Base-by-base conservation (phyloP, 2,113 vertebrate genomes). In the Lethenteron reissneri region DNA sequence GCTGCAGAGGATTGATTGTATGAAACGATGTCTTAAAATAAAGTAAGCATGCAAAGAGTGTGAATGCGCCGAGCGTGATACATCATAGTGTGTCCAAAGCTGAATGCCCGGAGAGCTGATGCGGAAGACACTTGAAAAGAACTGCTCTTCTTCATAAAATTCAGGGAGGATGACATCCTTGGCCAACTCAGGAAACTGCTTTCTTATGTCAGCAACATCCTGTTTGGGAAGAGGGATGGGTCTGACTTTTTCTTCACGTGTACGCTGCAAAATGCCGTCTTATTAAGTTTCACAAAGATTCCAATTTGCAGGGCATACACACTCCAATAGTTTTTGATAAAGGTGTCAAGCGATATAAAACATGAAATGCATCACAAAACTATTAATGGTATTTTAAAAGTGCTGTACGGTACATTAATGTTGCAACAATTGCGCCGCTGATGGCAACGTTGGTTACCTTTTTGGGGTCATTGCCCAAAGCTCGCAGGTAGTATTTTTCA, bases 51-150 rank as follows among this genome's bases (percentile, higher is more conserved):
- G 41, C 41, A 41, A 41, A 41, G 41, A 41, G 41, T 41, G 41
- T 41, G 41, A 41, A 41, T 41, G 41, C 41, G 41, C 41, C 41
- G 41, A 41, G 41, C 41, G 41, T 75, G 86, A 78, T 83, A 96
- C 94, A 77, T 97, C 94, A 70, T 97, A 97, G 75, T 97, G 94
- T 1, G 94, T 97, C 92, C 92, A 97, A 56, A 97, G 79, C 78
- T 96, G 94, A 70, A 97, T 80, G 17, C 89, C 88, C 60, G 83
- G 78, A 70, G 94, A 97, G 77, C 92, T 97, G 80, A 97, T 92
- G 13, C 94, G 88, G 77, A 97, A 94, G 10, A 97, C 87, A 1
- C 88, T 92, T 75, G 94, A 97, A 79, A 96, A 97, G 74, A 96
- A 91, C 73, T 85, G 85, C 2, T 89, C 81, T 1, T 85, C 82